Conservation (phyloP, 2,113 vertebrate species). For the Burhinus oedicnemus region DNA sequence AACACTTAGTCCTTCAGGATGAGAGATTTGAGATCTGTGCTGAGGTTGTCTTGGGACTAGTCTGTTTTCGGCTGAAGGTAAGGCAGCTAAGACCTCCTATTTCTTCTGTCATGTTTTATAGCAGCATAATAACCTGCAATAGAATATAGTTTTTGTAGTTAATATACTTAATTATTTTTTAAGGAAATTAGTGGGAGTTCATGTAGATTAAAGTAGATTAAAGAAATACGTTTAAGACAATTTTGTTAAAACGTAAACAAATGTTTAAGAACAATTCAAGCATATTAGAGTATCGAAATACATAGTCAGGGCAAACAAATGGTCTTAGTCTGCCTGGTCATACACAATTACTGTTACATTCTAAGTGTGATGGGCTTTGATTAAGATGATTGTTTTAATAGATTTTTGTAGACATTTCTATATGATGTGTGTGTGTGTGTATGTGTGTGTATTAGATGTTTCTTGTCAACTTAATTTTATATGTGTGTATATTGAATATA, state of each 20-base stretch:
- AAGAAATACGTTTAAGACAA: not conserved
- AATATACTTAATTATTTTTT: not conserved
- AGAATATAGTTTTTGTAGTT: not conserved
- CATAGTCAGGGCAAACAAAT: not conserved
- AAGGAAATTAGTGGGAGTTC: not conserved
- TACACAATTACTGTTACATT: not conserved
- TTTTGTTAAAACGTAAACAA: not conserved
- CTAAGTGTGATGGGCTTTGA: not conserved
- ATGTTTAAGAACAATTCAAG: not conserved
- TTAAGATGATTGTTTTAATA: not conserved
- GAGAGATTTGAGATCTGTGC: slow-evolving; percentile 90
- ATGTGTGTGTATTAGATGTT: not conserved
- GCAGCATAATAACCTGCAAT: not conserved
- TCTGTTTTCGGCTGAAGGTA: slow-evolving; percentile 98
- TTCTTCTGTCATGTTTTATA: not conserved
- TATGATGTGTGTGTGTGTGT: not conserved
- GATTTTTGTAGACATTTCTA: not conserved
- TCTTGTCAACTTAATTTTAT: not conserved
- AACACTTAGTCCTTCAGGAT: slow-evolving; percentile 85
- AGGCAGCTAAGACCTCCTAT: not conserved
- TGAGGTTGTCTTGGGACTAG: slow-evolving; percentile 89
- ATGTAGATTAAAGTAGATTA: not conserved
- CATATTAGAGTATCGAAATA: not conserved
- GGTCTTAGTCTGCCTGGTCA: not conserved
- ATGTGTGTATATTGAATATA: not conserved